Conservation (phyloP, 2,113 vertebrate species). For the Osmerus eperlanus region DNA sequence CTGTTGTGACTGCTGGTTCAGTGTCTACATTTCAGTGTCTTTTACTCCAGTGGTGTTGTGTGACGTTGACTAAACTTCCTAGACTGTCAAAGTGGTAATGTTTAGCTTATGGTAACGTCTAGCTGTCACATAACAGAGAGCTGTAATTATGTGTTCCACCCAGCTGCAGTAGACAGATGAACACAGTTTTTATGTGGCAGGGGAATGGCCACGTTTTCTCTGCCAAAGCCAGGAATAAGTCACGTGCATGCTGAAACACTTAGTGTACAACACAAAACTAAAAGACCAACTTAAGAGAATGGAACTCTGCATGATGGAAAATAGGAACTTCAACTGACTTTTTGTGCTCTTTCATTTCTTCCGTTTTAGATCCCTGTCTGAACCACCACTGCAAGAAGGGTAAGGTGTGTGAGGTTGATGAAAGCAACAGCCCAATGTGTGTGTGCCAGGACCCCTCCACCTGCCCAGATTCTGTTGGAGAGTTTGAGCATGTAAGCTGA, state of each 20-base stretch:
- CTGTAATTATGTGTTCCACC: slow-evolving; percentile 61
- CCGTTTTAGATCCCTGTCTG: slow-evolving; percentile 83
- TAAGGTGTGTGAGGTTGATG: slow-evolving; percentile 94
- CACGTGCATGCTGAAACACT: background rate
- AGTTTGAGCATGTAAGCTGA: slow-evolving; percentile 90
- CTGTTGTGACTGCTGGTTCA: no score
- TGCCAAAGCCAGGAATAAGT: slow-evolving; percentile 8
- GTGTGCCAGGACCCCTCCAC: slow-evolving; percentile 95
- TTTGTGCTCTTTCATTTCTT: background rate
- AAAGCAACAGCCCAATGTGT: slow-evolving; percentile 91
- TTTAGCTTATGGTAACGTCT: slow-evolving; percentile 58
- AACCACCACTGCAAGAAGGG: slow-evolving; percentile 97
- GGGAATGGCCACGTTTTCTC: slow-evolving; percentile 20
- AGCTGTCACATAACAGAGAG: slow-evolving; percentile 35
- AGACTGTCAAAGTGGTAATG: background rate
- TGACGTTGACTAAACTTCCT: slow-evolving; percentile 14
- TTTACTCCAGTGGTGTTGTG: slow-evolving; percentile 7
- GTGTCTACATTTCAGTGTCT: background rate
- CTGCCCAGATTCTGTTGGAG: slow-evolving; percentile 78
- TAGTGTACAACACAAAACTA: background rate
- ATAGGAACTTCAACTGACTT: background rate
- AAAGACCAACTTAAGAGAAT: background rate
- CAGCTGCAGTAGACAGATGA: slow-evolving; percentile 14
- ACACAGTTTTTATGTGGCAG: slow-evolving; percentile 17
- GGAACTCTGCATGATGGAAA: background rate